Base-by-base conservation (phyloP, 2,888 invertebrate species). In the Napeogenes inachia region DNA sequence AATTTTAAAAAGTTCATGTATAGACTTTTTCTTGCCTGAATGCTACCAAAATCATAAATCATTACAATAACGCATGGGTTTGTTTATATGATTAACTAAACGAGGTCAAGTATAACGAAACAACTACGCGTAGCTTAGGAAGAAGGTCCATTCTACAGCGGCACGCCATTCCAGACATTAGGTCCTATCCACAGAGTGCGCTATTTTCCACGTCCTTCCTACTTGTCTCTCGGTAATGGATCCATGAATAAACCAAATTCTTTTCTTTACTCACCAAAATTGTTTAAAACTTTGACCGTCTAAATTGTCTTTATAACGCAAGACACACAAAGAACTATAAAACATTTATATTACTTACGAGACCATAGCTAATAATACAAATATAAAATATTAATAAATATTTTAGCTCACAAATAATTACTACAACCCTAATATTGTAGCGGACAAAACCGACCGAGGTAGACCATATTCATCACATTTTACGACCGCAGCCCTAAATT, bases 131-230 rank as follows among this genome's bases (percentile, higher is more conserved):
- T 38, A 50, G 42, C 5, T 10, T 42, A 46, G 35, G 50, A 58
- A 53, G 64, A 58, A 54, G 50, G 69, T 68, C 66, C 68, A 68
- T 68, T 64, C 54, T 58, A 50, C 69, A 68, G 69, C 66, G 69
- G 64, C 66, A 58, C 69, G 68, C 69, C 66, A 69, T 60, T 54
- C 68, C 59, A 64, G 69, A 66, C 53, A 63, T 42, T 42, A 42
- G 42, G 42, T 42, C 42, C 3, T 53, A 57, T 57, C 45, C 58
- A 50, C 50, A 50, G 42, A 50, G 50, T 50, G 30, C 50, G 10
- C 30, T 21, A 50, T 42, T 10, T 42, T 42, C 42, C 10, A 42
- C 8, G 10, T 12, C 8, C 42, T 42, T 42, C 42, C 42, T 10
- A 10, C 42, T 10, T 42, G 3, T 42, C 42, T 42, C 10, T 42